Evolutionary conservation across 2,797 vertebrate genomes (phyloP).

Genomic region (Sphaeramia orbicularis): DNA sequence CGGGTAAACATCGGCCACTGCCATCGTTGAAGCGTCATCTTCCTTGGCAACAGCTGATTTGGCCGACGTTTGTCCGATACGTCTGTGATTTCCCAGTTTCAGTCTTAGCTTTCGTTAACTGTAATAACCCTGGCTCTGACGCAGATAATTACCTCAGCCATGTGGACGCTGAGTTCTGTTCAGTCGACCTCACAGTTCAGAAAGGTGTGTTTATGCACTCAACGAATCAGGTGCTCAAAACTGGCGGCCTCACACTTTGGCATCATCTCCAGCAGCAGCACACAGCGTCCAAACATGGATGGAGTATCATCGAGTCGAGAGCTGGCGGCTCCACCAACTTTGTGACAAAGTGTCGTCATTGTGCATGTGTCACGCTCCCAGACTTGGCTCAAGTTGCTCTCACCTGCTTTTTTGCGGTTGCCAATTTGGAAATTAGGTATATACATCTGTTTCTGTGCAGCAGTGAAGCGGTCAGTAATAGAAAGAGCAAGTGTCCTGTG

Average conservation of each 20-base stretch:
- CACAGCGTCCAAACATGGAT: constrained; percentile 48
- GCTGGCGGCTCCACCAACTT: constrained; percentile 35
- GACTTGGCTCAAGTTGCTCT: constrained; percentile 53
- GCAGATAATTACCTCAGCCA: constrained; percentile 2
- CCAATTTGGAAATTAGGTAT: constrained; percentile 59
- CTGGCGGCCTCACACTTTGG: constrained; percentile 54
- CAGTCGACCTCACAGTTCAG: constrained; percentile 23
- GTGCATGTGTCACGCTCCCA: constrained; percentile 42
- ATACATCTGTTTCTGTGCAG: constrained; percentile 55
- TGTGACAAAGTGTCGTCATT: constrained; percentile 38
- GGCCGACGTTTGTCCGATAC: too few relatives aligned
- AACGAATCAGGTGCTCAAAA: constrained; percentile 50
- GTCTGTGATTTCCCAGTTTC: too few relatives aligned
- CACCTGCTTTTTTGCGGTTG: constrained; percentile 52
- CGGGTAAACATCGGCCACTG: too few relatives aligned
- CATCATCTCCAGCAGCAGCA: constrained; percentile 34
- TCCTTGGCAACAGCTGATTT: too few relatives aligned
- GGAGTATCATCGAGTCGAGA: constrained; percentile 53
- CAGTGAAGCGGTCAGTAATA: constrained; percentile 14
- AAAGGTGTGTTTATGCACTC: constrained; percentile 24
- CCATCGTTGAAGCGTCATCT: too few relatives aligned
- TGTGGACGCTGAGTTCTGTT: constrained; percentile 20
- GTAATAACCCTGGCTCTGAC: constrained; percentile 6
- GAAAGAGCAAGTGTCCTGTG: constrained; percentile 28
- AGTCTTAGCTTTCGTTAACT: neutral